Percentiles rank a stretch among this genome's conserved stretches.
Conservation (phyloP, 2,797 vertebrate genomes). For the Chelidonichthys spinosus region DNA sequence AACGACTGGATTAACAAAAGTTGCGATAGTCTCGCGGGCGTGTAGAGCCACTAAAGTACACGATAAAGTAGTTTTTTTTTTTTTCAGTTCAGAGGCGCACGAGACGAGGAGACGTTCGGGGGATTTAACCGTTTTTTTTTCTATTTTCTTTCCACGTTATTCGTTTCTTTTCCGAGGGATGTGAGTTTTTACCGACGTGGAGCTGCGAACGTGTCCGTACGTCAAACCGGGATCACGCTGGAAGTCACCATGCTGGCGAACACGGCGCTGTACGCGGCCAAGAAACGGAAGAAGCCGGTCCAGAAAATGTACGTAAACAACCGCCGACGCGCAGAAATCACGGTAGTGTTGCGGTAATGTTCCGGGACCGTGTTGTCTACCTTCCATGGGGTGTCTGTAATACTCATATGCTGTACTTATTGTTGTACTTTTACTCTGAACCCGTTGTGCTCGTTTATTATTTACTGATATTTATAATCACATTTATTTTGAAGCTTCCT, state of each 20-base stretch:
- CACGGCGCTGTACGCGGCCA: slow-evolving; percentile 81
- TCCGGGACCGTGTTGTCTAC: too few species aligned
- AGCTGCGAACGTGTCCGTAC: background rate
- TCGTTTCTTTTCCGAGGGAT: background rate
- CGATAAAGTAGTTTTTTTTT: background rate
- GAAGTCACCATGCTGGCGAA: slow-evolving; percentile 71
- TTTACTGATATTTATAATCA: too few species aligned
- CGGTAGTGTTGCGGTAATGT: too few species aligned
- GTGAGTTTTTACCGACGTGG: background rate
- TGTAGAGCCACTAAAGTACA: slow-evolving; percentile 5
- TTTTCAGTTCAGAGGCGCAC: background rate
- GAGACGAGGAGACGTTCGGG: background rate
- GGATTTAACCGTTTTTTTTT: background rate
- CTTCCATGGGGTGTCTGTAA: background rate
- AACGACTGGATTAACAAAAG: background rate
- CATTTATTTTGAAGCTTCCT: too few species aligned
- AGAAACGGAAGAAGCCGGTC: slow-evolving; percentile 88
- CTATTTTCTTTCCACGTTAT: background rate
- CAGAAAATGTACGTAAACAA: slow-evolving; percentile 84
- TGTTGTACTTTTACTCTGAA: background rate
- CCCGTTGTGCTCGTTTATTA: background rate
- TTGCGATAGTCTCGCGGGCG: background rate
- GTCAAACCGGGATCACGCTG: slow-evolving; percentile 6
- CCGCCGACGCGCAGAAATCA: background rate
- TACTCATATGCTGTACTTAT: background rate